Base-by-base conservation (phyloP, 2,888 invertebrate species). In the Hedya salicella region DNA sequence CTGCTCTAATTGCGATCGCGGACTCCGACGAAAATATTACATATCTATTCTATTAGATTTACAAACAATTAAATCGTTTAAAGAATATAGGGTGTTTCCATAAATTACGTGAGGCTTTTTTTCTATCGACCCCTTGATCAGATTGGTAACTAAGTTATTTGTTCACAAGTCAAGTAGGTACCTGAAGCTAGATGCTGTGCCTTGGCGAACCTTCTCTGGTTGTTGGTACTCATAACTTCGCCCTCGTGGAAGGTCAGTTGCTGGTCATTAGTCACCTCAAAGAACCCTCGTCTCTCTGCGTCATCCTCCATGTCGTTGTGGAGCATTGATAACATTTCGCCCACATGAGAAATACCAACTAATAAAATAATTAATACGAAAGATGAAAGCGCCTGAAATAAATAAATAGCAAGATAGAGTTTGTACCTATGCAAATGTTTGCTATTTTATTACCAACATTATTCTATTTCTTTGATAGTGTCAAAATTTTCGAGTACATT, bases 261-360 rank as follows among this genome's bases (percentile, higher is more conserved):
- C 16, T 87, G 85, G 17, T 86, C 88, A 54, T 88, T 86, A 3
- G 78, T 73, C 48, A 87, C 77, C 69, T 87, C 88, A 67, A 88
- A 89, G 71, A 89, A 82, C 2, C 91, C 90, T 21, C 84, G 85
- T 44, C 91, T 81, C 59, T 92, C 92, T 0, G 90, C 91, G 61
- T 92, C 92, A 52, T 92, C 92, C 70, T 89, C 91, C 92, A 93
- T 92, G 67, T 93, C 93, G 44, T 86, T 87, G 72, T 91, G 89
- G 5, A 93, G 85, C 88, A 91, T 88, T 6, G 88, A 85, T 44
- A 92, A 76, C 89, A 92, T 92, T 73, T 90, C 87, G 8, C 89
- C 90, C 42, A 88, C 89, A 78, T 92, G 92, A 63, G 91, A 90
- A 72, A 92, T 88, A 50, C 91, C 91, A 50, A 91, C 91, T 74